Conservation (phyloP, 2,888 invertebrate genomes). For the Muschampia plurimacula region DNA sequence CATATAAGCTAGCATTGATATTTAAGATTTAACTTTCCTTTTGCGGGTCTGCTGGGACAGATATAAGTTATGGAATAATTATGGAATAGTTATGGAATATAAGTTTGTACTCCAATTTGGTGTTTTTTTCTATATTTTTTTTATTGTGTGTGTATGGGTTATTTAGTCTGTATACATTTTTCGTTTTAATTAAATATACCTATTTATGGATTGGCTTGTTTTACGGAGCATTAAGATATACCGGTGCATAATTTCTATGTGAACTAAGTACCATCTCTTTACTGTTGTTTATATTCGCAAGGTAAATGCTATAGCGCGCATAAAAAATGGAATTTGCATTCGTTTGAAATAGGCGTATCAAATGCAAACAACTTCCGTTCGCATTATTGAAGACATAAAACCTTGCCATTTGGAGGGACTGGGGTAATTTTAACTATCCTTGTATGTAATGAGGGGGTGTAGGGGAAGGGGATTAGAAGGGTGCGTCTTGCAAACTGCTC, state of each 20-base stretch:
- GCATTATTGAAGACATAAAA: slow-evolving; percentile 81
- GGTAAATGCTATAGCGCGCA: slow-evolving; percentile 25
- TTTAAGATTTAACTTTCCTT: too few relatives aligned
- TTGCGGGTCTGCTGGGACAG: too few relatives aligned
- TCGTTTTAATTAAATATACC: too few relatives aligned
- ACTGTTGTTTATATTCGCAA: slow-evolving; percentile 22
- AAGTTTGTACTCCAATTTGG: too few relatives aligned
- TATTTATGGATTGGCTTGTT: neutral
- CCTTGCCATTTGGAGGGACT: slow-evolving; percentile 62
- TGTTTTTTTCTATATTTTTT: too few relatives aligned
- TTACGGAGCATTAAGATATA: slow-evolving; percentile 9
- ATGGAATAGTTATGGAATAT: too few relatives aligned
- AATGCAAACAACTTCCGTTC: slow-evolving; percentile 46
- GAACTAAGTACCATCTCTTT: slow-evolving; percentile 8
- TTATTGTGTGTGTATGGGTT: too few relatives aligned
- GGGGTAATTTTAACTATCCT: slow-evolving; percentile 74
- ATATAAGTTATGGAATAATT: too few relatives aligned
- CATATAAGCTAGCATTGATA: too few relatives aligned
- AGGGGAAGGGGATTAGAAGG: slow-evolving; percentile 71
- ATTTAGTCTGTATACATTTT: too few relatives aligned
- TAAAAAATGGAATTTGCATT: slow-evolving; percentile 38
- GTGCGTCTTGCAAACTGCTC: slow-evolving; percentile 82
- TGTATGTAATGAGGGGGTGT: slow-evolving; percentile 76
- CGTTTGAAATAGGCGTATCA: slow-evolving; percentile 37
- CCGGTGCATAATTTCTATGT: slow-evolving; percentile 14